Percentiles rank a stretch among this genome's conserved stretches.
These are phyloP conservation scores for Anorthoa munda DNA, from an alignment of 2,888 invertebrate species.

Conservation along the genomic window DNA sequence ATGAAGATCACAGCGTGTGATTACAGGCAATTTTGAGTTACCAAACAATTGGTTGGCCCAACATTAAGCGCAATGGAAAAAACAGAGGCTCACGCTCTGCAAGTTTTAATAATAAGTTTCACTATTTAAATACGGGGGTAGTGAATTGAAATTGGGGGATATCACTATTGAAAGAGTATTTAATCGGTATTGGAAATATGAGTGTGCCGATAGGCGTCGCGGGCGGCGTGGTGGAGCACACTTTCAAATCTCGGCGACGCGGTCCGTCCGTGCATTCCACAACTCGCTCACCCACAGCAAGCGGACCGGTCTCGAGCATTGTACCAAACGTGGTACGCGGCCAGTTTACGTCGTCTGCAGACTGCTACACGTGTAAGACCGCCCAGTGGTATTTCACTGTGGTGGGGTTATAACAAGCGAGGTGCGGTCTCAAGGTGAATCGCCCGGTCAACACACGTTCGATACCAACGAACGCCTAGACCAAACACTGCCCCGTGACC, in stretches of 20 bases:
- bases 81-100: constrained; percentile 68
- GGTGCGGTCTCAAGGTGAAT: constrained; percentile 89
- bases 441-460: constrained; percentile 88
- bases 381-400: constrained; percentile 72
- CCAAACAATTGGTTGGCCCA: constrained; percentile 76
- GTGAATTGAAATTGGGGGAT: constrained; percentile 56
- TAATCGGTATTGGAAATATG: constrained; percentile 70
- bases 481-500: constrained; percentile 86
- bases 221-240: constrained; percentile 75
- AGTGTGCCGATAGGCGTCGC: constrained; percentile 77
- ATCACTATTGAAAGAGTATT: constrained; percentile 65
- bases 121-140: constrained; percentile 33
- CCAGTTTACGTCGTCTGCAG: constrained; percentile 77
- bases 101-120: constrained; percentile 57
- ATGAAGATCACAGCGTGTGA: constrained; percentile 75
- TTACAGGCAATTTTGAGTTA: constrained; percentile 81
- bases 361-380: constrained; percentile 72
- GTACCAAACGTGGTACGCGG: constrained; percentile 84
- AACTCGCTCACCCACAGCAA: constrained; percentile 90
- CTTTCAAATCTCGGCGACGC: constrained; percentile 87
- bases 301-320: constrained; percentile 89
- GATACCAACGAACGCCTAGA: constrained; percentile 86
- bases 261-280: constrained; percentile 89
- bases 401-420: constrained; percentile 83
- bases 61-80: constrained; percentile 72